Conservation (phyloP, 23 tunicate genomes). For the Halocynthia roretzi region DNA sequence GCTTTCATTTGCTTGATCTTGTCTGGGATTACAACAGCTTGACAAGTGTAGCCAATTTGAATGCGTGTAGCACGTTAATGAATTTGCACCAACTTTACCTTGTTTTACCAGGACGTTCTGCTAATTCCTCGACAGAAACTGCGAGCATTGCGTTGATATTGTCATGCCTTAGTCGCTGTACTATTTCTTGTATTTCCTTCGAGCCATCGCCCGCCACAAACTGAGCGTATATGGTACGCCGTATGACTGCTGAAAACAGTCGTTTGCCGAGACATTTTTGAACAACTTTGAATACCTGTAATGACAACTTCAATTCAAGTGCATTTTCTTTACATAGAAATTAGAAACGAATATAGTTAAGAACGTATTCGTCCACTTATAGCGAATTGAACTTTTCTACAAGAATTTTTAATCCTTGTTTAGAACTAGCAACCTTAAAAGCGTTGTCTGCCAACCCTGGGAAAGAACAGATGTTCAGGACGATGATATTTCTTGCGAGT, state of each 20-base stretch:
- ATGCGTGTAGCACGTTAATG: neutral
- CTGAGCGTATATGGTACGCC: slow-evolving; percentile 13
- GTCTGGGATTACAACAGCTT: neutral
- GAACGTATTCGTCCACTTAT: too few relatives aligned
- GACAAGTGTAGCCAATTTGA: too few relatives aligned
- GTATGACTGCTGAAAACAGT: neutral
- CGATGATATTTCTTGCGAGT: too few relatives aligned
- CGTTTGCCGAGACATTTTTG: slow-evolving; percentile 2
- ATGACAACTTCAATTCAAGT: too few relatives aligned
- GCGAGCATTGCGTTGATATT: slow-evolving; percentile 10
- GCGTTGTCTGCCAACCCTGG: too few relatives aligned
- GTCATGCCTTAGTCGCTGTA: neutral
- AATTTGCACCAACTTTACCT: neutral
- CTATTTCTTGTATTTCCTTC: slow-evolving; percentile 8
- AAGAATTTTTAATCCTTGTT: too few relatives aligned
- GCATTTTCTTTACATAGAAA: too few relatives aligned
- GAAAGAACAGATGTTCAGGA: too few relatives aligned
- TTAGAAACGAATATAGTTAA: too few relatives aligned
- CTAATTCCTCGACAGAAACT: slow-evolving; percentile 12
- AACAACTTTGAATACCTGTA: slow-evolving; percentile 5
- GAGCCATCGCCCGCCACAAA: slow-evolving; percentile 9
- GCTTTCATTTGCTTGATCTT: slow-evolving; percentile 7
- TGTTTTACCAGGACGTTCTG: neutral
- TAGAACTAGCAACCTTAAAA: too few relatives aligned
- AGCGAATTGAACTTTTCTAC: too few relatives aligned